Percentiles rank a stretch among this genome's conserved stretches.
Conservation (phyloP, 2,797 vertebrate genomes). For the Acanthornis magna region DNA sequence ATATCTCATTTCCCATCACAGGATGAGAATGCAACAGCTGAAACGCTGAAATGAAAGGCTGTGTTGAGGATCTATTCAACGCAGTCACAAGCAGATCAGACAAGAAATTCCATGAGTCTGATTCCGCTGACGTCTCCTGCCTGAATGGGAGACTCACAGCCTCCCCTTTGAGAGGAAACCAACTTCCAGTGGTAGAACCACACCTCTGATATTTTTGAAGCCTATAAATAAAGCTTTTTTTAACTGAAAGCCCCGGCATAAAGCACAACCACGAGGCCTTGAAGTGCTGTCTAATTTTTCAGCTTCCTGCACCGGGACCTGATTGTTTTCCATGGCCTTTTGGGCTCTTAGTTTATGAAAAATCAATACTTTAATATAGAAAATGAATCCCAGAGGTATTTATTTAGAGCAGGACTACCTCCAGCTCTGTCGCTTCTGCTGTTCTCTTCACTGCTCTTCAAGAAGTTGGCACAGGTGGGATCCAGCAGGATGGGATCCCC, state of each 20-base stretch:
- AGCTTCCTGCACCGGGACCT: constrained; percentile 53
- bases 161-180: not conserved
- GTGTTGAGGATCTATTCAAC: constrained; percentile 19
- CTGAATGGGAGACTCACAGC: not conserved
- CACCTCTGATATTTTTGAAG: constrained; percentile 31
- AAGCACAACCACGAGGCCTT: constrained; percentile 12
- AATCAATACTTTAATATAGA: constrained; percentile 77
- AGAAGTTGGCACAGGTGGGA: not conserved
- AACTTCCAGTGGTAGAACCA: not conserved
- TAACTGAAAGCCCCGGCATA: not conserved
- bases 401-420: constrained; percentile 61
- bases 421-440: not conserved
- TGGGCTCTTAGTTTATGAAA: constrained; percentile 75
- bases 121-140: not conserved
- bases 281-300: constrained; percentile 62
- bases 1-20: constrained; percentile 33
- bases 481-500: not conserved
- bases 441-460: not conserved
- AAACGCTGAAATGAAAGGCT: constrained; percentile 4
- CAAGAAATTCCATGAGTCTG: not conserved
- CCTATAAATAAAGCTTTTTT: constrained; percentile 52
- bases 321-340: constrained; percentile 73
- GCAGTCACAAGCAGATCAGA: not conserved
- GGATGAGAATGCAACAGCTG: constrained; percentile 6
- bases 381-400: constrained; percentile 66